phyloP scores from a whole-genome alignment of 1,140 invertebrate genomes.

The Panagrolaimus sp. region DNA sequence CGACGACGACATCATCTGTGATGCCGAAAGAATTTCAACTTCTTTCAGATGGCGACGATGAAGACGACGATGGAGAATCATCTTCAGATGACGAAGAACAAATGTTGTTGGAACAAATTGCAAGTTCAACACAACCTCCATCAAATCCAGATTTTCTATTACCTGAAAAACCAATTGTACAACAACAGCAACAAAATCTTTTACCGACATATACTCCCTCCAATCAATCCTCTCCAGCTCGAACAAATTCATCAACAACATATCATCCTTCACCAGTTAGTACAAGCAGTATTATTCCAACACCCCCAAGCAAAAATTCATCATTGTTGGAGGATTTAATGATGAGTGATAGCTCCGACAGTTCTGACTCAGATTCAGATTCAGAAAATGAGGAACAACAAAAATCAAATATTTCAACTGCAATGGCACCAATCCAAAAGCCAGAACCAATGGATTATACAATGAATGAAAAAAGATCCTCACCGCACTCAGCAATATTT shows the following conservation, averaged over 20 bases:
- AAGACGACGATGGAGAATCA: neutral
- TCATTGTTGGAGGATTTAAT: neutral
- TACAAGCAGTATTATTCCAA: neutral
- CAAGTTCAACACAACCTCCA: neutral
- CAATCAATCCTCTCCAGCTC: too few species aligned
- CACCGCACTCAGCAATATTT: neutral
- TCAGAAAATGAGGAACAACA: neutral
- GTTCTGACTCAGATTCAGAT: neutral
- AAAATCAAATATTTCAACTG: too few species aligned
- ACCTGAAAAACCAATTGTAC: too few species aligned
- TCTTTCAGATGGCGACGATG: neutral
- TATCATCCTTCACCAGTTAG: neutral
- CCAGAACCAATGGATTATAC: slow-evolving; percentile 12
- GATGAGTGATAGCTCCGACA: neutral
- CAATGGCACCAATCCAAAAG: too few species aligned
- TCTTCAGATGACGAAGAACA: slow-evolving; percentile 9
- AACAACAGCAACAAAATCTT: too few species aligned
- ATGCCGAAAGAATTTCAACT: neutral
- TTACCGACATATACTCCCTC: too few species aligned
- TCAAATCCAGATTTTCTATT: neutral
- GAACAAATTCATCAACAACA: neutral
- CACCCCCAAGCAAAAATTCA: neutral
- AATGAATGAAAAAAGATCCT: neutral
- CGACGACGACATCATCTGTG: neutral
- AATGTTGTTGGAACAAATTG: slow-evolving; percentile 1